Base-by-base conservation (phyloP, 2,888 invertebrate genomes). In the Alcis repandata region DNA sequence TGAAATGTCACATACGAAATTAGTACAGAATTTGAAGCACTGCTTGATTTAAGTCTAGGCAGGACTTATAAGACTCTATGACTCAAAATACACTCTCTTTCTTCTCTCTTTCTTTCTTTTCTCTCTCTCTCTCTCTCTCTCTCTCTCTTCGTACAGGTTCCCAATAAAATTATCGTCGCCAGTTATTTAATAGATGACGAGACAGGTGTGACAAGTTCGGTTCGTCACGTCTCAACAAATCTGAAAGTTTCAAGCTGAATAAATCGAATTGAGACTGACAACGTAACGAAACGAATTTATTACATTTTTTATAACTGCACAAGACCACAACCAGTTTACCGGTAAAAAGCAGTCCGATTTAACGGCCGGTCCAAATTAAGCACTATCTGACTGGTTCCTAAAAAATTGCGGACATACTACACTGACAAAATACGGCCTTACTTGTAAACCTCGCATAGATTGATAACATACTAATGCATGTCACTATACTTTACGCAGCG, bases 221-320 rank as follows among this genome's bases (percentile, higher is more conserved):
- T 64, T 64, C 49, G 64, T 49, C 49, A 56, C 64, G 64, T 49
- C 45, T 49, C 36, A 36, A 38, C 43, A n/a, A 22, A 59, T 59
- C 59, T 56, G 64, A 61, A 67, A 59, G 54, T 67, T 59, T 56
- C 51, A 49, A 51, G 48, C 49, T 53, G 59, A 59, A 63, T 51
- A 59, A 63, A 67, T 56, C 43, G 46, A 58, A 57, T 61, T 13
- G 41, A 56, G 36, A 45, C 52, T 41, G 52, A 46, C 40, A 43
- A 53, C 59, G 60, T 41, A 61, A 51, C 51, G 54, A 59, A 64
- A 49, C 64, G 22, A 54, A 59, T 65, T 56, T 51, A 56, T 54
- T 36, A 59, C 64, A 58, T 61, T 66, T 58, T 59, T 64, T 64
- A 63, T 45, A 52, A 63, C 46, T 45, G 43, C 27, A 43, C n/a